Evolutionary conservation across 2,888 invertebrate species (phyloP), one percentile per base, ranked within the genome.

Genomic region (Spisula subtruncata): DNA sequence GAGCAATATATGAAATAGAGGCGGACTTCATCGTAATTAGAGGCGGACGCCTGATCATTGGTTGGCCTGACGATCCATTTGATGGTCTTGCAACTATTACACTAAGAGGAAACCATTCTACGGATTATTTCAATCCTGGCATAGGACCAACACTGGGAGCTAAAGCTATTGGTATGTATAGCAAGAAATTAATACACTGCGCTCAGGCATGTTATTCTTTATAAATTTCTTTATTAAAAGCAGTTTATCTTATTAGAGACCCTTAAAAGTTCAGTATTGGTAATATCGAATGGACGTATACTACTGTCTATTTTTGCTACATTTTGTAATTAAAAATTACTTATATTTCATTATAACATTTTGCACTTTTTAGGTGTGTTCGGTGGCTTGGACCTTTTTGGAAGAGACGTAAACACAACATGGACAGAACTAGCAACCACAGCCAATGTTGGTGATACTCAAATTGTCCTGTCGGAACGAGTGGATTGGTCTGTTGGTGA

Each of bases 321-420:
- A n/a, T n/a, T n/a, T n/a, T n/a, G n/a, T n/a, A n/a, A n/a, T n/a
- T n/a, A n/a, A n/a, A n/a, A n/a, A n/a, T n/a, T n/a, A n/a, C n/a
- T n/a, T n/a, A n/a, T n/a, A n/a, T n/a, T n/a, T n/a, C n/a, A n/a
- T n/a, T n/a, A n/a, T n/a, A 48, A 48, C 48, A 48, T 48, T 12
- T 12, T 51, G 12, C 14, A 51, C 20, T 71, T 0, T 90, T 88
- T 86, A 95, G 96, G 93, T 90, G 95, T 95, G 16, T 96, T 94
- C 91, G 96, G 96, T 66, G 96, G 96, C 32, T 93, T 96, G 46
- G 96, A 96, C 87, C 91, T 96, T 18, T 95, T 96, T 86, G 96
- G 96, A 16, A 90, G 93, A 54, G 92, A 94, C 25, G 91, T 94
- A 8, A 91, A 89, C 46, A 89, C 93, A 0, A 90, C 92, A 0